Evolutionary conservation across 64 coral and sea anemone genomes (phyloP).

Genomic region (Dendronephthya gigantea): DNA sequence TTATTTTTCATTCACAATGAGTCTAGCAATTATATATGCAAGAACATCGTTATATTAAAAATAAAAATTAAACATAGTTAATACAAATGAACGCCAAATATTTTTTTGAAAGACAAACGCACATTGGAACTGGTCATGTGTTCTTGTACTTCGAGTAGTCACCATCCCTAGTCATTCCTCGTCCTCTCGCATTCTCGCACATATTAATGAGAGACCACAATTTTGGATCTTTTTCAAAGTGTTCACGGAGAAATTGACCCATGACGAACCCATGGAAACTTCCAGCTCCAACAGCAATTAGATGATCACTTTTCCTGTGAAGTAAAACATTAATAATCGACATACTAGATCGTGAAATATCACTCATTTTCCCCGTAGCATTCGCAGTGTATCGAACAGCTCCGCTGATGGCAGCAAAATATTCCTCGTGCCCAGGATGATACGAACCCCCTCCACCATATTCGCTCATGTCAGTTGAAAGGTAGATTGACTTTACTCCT

Average conservation of each 20-base stretch:
- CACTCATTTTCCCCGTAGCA: not conserved
- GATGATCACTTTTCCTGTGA: not conserved
- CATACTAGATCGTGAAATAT: not conserved
- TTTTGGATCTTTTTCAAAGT: not conserved
- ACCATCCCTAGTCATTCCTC: no score
- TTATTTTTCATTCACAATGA: no score
- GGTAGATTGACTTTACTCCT: not conserved
- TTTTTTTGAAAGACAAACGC: no score
- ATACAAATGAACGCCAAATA: no score
- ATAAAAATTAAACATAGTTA: no score
- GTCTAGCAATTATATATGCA: no score
- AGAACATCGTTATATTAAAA: no score
- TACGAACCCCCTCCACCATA: not conserved
- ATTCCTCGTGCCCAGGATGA: not conserved
- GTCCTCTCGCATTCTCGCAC: not conserved
- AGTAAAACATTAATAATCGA: not conserved
- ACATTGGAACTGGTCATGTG: no score
- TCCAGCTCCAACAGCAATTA: not conserved
- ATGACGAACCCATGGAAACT: not conserved
- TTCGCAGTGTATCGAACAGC: not conserved
- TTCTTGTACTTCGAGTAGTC: no score
- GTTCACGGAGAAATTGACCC: not conserved
- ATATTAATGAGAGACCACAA: not conserved
- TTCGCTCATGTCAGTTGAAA: not conserved
- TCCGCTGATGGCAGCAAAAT: not conserved